phyloP scores from a whole-genome alignment of 1,140 invertebrate genomes.

The Drosophila lini region DNA sequence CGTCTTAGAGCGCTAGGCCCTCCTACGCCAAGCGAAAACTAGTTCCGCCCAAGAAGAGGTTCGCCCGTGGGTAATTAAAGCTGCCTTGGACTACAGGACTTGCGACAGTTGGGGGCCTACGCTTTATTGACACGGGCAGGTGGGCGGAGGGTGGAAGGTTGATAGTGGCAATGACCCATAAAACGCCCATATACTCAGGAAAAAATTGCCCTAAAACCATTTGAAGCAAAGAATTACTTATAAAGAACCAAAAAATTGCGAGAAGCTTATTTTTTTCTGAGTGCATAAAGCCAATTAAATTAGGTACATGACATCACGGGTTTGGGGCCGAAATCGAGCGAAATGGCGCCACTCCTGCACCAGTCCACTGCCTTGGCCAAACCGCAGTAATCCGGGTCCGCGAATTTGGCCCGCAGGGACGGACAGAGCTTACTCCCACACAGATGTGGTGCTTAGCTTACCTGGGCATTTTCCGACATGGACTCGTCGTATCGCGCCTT shows the following conservation, averaged over 20 bases:
- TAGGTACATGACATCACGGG: slow-evolving; percentile 16
- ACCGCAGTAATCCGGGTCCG: slow-evolving; percentile 81
- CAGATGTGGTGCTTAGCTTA: slow-evolving; percentile 36
- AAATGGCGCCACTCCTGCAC: slow-evolving; percentile 20
- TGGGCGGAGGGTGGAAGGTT: slow-evolving; percentile 8
- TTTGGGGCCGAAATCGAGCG: not conserved
- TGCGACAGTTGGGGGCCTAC: slow-evolving; percentile 7
- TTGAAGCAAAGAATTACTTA: not conserved
- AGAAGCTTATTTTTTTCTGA: not conserved
- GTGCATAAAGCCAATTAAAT: slow-evolving; percentile 26
- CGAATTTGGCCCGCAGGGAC: slow-evolving; percentile 50
- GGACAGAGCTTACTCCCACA: not conserved
- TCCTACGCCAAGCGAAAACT: slow-evolving; percentile 48
- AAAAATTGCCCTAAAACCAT: not conserved
- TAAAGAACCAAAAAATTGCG: not conserved
- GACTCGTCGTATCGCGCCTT: slow-evolving; percentile 88
- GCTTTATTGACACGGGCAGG: slow-evolving; percentile 1
- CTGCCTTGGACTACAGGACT: slow-evolving; percentile 4
- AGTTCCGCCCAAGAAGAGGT: slow-evolving; percentile 40
- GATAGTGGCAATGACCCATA: slow-evolving; percentile 38
- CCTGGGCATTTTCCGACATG: slow-evolving; percentile 81
- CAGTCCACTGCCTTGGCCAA: slow-evolving; percentile 43
- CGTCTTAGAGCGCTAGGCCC: slow-evolving; percentile 28
- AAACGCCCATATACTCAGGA: slow-evolving; percentile 3
- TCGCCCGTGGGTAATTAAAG: slow-evolving; percentile 33